Evolutionary conservation across 2,113 vertebrate species (phyloP).

Genomic region (Ginglymostoma cirratum): DNA sequence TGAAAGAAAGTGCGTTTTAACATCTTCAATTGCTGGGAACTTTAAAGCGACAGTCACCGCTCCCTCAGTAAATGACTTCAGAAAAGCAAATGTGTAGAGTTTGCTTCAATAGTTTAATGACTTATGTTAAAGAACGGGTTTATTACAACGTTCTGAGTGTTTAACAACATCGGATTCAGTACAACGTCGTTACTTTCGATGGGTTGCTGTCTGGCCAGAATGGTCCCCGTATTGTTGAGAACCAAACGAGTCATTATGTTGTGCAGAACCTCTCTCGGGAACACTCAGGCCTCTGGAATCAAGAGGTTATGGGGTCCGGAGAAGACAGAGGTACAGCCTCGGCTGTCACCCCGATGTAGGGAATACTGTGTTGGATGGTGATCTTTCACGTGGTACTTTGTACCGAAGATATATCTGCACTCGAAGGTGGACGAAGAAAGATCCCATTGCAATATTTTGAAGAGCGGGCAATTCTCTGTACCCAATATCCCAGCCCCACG

Average conservation of each 20-base stretch:
- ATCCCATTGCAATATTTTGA: no score
- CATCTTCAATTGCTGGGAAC: neutral
- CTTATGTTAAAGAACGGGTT: neutral
- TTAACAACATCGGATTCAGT: neutral
- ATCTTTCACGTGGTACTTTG: no score
- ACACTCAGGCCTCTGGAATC: neutral
- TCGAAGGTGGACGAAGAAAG: no score
- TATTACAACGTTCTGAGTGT: neutral
- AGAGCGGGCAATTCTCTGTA: no score
- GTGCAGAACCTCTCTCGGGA: neutral
- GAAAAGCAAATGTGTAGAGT: neutral
- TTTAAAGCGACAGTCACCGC: neutral
- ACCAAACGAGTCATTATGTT: neutral
- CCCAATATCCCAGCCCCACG: no score
- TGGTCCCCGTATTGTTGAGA: neutral
- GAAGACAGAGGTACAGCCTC: neutral
- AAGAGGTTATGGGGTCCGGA: no score
- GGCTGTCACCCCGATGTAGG: neutral
- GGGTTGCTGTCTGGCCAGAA: no score
- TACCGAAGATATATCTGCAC: no score
- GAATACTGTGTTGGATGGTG: no score
- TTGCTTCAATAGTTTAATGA: neutral
- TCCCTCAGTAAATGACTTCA: neutral
- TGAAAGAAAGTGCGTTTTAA: constrained; percentile 7
- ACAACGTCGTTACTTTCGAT: neutral